phyloP scores from a whole-genome alignment of 2,113 vertebrate genomes.

The Calidris pugnax region DNA sequence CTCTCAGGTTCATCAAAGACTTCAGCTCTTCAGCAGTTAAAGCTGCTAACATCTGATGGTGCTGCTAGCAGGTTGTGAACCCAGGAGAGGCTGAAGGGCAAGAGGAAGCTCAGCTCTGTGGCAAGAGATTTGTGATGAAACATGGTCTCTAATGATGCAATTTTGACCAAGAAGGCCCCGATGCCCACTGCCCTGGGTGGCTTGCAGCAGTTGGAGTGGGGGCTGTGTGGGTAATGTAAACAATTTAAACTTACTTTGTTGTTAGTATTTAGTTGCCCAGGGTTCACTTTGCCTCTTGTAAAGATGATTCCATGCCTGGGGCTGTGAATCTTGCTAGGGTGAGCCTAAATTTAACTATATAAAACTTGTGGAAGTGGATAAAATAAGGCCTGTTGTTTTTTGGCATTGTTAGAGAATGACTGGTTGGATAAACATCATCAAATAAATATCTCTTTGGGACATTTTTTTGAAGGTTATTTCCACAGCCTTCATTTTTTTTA shows the following conservation, averaged over 20 bases:
- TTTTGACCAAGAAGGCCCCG: not conserved
- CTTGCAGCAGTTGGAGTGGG: not conserved
- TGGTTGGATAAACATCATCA: not conserved
- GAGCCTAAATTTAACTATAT: not conserved
- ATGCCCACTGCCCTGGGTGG: not conserved
- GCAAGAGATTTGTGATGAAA: not conserved
- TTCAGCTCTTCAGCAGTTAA: not conserved
- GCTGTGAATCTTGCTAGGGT: not conserved
- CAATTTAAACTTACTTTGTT: not conserved
- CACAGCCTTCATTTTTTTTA: not conserved
- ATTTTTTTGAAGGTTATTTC: not conserved
- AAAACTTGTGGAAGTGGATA: not conserved
- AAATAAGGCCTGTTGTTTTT: not conserved
- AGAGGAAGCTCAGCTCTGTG: not conserved
- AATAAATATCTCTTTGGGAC: not conserved
- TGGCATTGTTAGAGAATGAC: not conserved
- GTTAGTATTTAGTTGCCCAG: not conserved
- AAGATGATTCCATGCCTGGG: not conserved
- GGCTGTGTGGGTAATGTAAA: not conserved
- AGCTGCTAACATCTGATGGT: not conserved
- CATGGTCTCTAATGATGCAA: rapidly evolving
- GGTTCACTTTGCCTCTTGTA: not conserved
- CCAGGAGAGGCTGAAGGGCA: not conserved
- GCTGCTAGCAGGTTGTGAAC: not conserved
- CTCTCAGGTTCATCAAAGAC: not conserved